A percentile compares a stretch with the other conserved stretches of the same genome.
Conservation (phyloP, 2,888 invertebrate species). For the Sarcophaga caerulescens region DNA sequence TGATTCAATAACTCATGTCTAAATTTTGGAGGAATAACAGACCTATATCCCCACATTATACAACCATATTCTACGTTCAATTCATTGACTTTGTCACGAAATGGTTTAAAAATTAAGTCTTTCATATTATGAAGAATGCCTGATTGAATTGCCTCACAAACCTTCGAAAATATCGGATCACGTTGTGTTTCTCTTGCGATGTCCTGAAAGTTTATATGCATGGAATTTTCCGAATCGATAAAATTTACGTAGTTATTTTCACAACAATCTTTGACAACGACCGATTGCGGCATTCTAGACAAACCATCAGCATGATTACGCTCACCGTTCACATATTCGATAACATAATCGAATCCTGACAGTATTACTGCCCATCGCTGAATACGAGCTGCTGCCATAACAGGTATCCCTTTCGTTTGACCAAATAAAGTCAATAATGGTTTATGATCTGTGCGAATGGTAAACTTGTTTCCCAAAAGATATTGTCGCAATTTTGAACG, state of each 20-base stretch:
- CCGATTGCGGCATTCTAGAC: slow-evolving; percentile 45
- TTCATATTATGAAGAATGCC: slow-evolving; percentile 34
- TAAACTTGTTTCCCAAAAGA: slow-evolving; percentile 57
- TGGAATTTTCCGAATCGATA: slow-evolving; percentile 48
- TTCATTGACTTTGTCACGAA: slow-evolving; percentile 30
- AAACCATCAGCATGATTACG: slow-evolving; percentile 58
- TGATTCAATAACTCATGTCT: background rate
- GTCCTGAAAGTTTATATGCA: slow-evolving; percentile 54
- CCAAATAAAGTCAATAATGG: slow-evolving; percentile 53
- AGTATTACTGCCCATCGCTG: slow-evolving; percentile 35
- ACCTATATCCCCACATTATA: background rate
- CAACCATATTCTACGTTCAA: slow-evolving; percentile 31
- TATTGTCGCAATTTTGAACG: slow-evolving; percentile 64
- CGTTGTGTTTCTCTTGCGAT: slow-evolving; percentile 48
- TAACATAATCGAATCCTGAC: slow-evolving; percentile 40
- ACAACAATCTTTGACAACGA: slow-evolving; percentile 8
- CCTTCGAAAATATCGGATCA: slow-evolving; percentile 44
- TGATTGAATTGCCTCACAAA: slow-evolving; percentile 33
- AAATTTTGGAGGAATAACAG: background rate
- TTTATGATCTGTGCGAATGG: slow-evolving; percentile 49
- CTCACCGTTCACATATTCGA: slow-evolving; percentile 59
- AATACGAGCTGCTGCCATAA: slow-evolving; percentile 40
- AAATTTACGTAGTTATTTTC: slow-evolving; percentile 51
- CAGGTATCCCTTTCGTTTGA: slow-evolving; percentile 47
- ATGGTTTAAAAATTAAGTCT: slow-evolving; percentile 9